Evolutionary conservation across 2,888 invertebrate genomes (phyloP).

Genomic region (Drosophila ezoana): DNA sequence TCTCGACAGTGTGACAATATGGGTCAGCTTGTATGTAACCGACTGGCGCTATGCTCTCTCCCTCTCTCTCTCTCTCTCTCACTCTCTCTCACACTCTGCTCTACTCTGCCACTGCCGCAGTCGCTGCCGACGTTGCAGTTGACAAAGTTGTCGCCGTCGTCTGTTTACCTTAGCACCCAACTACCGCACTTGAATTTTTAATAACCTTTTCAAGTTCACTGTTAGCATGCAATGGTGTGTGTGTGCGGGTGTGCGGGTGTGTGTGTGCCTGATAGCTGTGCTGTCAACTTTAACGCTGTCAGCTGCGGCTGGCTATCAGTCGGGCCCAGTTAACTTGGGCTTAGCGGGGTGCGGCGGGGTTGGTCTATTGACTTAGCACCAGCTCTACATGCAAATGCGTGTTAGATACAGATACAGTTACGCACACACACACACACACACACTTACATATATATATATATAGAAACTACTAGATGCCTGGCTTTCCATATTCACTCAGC

Average conservation of each 20-base stretch:
- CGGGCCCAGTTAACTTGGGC: slow-evolving; percentile 26
- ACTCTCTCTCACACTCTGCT: neutral
- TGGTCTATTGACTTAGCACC: slow-evolving; percentile 45
- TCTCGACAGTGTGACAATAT: slow-evolving; percentile 42
- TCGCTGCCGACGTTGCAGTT: slow-evolving; percentile 20
- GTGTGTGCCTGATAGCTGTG: slow-evolving; percentile 43
- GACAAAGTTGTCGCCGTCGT: slow-evolving; percentile 30
- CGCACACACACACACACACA: slow-evolving; percentile 17
- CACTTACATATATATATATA: neutral
- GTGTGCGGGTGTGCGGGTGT: slow-evolving; percentile 16
- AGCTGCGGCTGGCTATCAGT: slow-evolving; percentile 35
- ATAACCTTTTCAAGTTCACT: slow-evolving; percentile 77
- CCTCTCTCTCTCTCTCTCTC: neutral
- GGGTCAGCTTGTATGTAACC: slow-evolving; percentile 46
- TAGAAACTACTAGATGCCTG: neutral
- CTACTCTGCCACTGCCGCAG: slow-evolving; percentile 6
- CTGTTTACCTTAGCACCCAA: slow-evolving; percentile 73
- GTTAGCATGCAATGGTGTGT: slow-evolving; percentile 33
- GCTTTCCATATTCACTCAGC: slow-evolving; percentile 21
- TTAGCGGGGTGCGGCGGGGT: neutral
- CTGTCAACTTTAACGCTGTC: slow-evolving; percentile 47
- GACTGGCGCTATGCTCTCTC: slow-evolving; percentile 7
- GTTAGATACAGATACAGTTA: slow-evolving; percentile 41
- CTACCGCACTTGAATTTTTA: slow-evolving; percentile 76
- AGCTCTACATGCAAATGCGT: slow-evolving; percentile 47